Percentiles rank a stretch among this genome's conserved stretches.
Conservation (phyloP, 2,888 invertebrate genomes). For the Tolmerus cingulatus region DNA sequence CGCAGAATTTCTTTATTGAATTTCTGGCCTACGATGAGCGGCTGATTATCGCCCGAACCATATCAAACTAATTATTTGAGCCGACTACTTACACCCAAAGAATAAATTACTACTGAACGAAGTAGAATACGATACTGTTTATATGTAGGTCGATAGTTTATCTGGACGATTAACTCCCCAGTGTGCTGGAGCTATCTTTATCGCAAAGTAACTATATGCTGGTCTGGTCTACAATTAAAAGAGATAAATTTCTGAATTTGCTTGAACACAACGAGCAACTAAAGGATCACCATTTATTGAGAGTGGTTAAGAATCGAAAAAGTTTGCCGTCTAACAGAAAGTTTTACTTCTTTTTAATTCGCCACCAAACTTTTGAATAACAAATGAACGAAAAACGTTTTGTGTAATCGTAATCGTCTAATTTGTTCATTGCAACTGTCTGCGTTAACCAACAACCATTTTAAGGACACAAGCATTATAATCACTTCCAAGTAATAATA, state of each 20-base stretch:
- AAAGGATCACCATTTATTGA: not conserved
- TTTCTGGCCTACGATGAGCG: not conserved
- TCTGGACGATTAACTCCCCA: not conserved
- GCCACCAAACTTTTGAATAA: not conserved
- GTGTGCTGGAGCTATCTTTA: not conserved
- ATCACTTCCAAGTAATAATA: not conserved
- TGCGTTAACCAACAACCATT: not conserved
- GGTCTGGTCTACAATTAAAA: not conserved
- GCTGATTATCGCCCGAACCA: not conserved
- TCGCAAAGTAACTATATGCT: not conserved
- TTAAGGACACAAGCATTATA: not conserved
- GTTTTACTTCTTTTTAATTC: not conserved
- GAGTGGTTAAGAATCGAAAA: not conserved
- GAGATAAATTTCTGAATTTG: not conserved
- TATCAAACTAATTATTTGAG: constrained; percentile 11
- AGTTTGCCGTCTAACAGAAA: not conserved
- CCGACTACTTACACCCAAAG: not conserved
- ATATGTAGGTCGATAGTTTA: not conserved
- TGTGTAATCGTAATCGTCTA: not conserved
- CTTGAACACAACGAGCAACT: not conserved
- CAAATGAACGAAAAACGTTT: no score
- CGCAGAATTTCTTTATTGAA: constrained; percentile 29
- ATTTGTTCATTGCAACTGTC: not conserved
- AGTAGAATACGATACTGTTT: not conserved
- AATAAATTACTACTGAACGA: not conserved